Evolutionary conservation across 2,888 invertebrate genomes (phyloP).

Genomic region (Tinea trinotella): DNA sequence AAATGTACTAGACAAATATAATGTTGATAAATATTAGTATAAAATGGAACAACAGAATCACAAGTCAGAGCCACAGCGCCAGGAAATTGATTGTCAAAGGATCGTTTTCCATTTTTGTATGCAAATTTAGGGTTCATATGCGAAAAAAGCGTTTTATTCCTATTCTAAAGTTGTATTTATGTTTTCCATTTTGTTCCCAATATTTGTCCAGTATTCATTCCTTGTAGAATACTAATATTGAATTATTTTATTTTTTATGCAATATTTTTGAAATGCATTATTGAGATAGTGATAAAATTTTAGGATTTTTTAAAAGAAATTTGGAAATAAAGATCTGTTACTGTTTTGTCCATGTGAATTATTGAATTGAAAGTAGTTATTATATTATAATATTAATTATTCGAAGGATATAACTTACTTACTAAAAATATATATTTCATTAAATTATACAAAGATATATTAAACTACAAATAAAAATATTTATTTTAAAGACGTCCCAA

Average conservation of each 20-base stretch:
- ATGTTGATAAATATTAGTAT: neutral
- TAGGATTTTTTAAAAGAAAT: no score
- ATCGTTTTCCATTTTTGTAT: constrained; percentile 17
- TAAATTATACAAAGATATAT: no score
- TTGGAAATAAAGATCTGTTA: no score
- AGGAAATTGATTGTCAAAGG: constrained; percentile 18
- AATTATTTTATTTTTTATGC: no score
- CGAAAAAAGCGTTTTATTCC: constrained; percentile 15
- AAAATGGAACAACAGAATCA: neutral
- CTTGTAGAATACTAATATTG: constrained; percentile 3
- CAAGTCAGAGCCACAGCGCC: neutral
- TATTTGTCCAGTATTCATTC: constrained; percentile 2
- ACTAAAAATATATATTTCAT: no score
- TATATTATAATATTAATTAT: no score
- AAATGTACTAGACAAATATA: no score
- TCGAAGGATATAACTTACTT: no score
- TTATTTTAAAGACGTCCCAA: no score
- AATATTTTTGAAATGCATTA: neutral
- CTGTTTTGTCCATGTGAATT: no score
- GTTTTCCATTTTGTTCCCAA: neutral
- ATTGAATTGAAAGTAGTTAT: no score
- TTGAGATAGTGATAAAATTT: neutral
- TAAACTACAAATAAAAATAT: no score
- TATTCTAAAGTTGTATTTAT: constrained; percentile 8
- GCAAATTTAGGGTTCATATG: constrained; percentile 18